Evolutionary conservation across 1,140 invertebrate species (phyloP).

Genomic region (Samia ricini): DNA sequence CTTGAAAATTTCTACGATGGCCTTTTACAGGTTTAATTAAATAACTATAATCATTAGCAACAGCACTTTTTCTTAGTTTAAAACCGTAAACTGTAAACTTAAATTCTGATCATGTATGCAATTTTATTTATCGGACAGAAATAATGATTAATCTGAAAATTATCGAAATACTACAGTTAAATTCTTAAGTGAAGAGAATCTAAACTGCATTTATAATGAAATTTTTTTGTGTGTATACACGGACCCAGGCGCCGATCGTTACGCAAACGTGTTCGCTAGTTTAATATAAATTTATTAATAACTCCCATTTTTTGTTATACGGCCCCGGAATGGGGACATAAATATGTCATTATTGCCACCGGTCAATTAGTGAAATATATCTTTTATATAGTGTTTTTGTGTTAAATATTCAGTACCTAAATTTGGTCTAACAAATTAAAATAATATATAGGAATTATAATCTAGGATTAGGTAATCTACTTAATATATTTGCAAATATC

Average conservation of each 20-base stretch:
- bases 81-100: too few relatives aligned
- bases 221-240: constrained; percentile 52
- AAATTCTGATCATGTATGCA: too few relatives aligned
- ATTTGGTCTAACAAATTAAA: too few relatives aligned
- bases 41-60: too few relatives aligned
- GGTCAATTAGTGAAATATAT: constrained; percentile 46
- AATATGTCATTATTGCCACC: constrained; percentile 67
- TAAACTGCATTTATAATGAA: constrained; percentile 41
- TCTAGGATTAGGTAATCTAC: too few relatives aligned
- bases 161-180: constrained; percentile 28
- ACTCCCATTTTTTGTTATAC: constrained; percentile 32
- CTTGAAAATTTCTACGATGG: too few relatives aligned
- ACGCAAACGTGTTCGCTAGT: constrained; percentile 41
- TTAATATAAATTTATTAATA: constrained; percentile 60
- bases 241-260: constrained; percentile 52
- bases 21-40: too few relatives aligned
- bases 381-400: too few relatives aligned
- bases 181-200: constrained; percentile 32
- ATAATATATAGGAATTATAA: too few relatives aligned
- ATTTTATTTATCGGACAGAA: background rate
- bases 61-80: too few relatives aligned
- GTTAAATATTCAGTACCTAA: too few relatives aligned
- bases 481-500: too few relatives aligned
- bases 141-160: background rate
- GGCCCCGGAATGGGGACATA: constrained; percentile 29